phyloP scores from a whole-genome alignment of 2,888 invertebrate genomes.

The Tyria jacobaeae region DNA sequence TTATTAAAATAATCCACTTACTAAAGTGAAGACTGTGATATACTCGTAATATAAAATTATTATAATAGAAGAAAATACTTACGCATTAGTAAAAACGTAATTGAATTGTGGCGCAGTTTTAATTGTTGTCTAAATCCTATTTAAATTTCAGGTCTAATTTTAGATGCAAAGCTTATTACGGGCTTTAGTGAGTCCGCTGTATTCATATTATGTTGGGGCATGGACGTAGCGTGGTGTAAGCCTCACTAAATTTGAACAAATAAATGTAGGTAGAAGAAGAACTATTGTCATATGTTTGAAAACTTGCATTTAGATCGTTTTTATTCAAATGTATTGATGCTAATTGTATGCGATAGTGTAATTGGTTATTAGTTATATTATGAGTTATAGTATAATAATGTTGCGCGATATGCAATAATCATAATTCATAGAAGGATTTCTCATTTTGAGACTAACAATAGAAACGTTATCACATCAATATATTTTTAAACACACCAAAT shows the following conservation, averaged over 20 bases:
- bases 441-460: no score
- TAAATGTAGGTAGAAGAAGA: neutral
- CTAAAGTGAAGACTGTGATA: slow-evolving; percentile 86
- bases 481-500: no score
- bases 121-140: slow-evolving; percentile 34
- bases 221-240: slow-evolving; percentile 18
- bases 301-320: no score
- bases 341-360: no score
- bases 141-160: slow-evolving; percentile 35
- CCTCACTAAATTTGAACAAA: slow-evolving; percentile 3
- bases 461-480: no score
- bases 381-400: no score
- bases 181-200: slow-evolving; percentile 18
- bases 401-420: no score
- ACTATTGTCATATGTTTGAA: neutral
- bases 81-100: slow-evolving; percentile 78
- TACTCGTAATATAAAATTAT: slow-evolving; percentile 76
- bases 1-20: slow-evolving; percentile 76
- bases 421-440: no score
- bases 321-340: no score
- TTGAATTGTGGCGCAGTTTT: slow-evolving; percentile 54
- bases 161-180: slow-evolving; percentile 36
- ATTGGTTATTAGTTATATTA: no score
- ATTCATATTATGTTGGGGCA: slow-evolving; percentile 12
- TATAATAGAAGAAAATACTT: slow-evolving; percentile 68